Evolutionary conservation across 2,113 vertebrate genomes (phyloP), one percentile per base, ranked within the genome.

Genomic region (Zootoca vivipara): DNA sequence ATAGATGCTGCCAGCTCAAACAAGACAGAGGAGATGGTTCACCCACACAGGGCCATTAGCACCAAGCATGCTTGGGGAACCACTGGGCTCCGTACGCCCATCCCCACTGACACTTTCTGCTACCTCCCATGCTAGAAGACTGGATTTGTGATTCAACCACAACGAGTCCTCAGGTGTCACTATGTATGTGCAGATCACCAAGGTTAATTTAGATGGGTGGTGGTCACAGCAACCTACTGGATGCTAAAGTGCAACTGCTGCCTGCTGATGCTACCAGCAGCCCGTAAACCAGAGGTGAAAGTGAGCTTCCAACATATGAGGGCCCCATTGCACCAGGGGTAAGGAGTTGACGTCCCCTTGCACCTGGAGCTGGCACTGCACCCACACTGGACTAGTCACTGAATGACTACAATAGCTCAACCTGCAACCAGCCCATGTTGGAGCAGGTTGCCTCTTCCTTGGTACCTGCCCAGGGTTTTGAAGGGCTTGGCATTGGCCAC

Each of bases 401-500:
- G 70, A 33, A 72, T 13, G 70, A 72, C n/a, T 33, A 33, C 15
- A n/a, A 72, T 4, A 4, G 30, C 15, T 26, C 70, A 72, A 52
- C 46, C 65, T 33, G 74, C 26, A 28, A 38, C 24, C 74, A 12
- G 18, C 3, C 2, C 56, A 10, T 38, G n/a, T 62, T 33, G 35
- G 56, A 35, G 26, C 9, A 70, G 30, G 40, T 30, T n/a, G 9
- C 24, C 16, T 16, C 28, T n/a, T 46, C 64, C 30, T 52, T n/a
- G 42, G 65, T 64, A 83, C 81, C 38, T 83, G 81, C 70, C 81
- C 65, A 83, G 64, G 65, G 81, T 83, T 46, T 64, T 83, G 81
- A 83, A 83, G 16, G 65, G 58, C 58, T 20, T 62, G 58, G 4
- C 58, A 18, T 20, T 18, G 58, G 4, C 58, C 58, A 62, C 18